Evolutionary conservation across 2,113 vertebrate species (phyloP).

Genomic region (Corythoichthys intestinalis): DNA sequence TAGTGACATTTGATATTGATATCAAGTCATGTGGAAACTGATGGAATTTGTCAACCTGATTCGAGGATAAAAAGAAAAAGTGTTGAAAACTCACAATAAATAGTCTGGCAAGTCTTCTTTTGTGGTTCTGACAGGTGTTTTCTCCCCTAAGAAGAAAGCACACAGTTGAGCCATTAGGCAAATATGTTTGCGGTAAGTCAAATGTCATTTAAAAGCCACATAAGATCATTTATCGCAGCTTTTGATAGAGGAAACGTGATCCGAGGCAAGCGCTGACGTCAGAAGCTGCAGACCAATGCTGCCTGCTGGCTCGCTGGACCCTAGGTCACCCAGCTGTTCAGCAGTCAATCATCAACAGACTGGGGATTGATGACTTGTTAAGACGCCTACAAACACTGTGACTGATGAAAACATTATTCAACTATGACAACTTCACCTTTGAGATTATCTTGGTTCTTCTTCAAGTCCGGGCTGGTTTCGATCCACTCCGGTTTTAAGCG

Average conservation of each 20-base stretch:
- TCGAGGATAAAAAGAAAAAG: neutral
- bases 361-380: conserved; percentile 8
- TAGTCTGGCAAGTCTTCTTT: conserved; percentile 76
- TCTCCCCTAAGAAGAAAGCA: conserved; percentile 44
- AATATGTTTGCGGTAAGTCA: conserved; percentile 54
- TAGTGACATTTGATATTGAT: conserved; percentile 11
- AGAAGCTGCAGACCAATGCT: conserved; percentile 27
- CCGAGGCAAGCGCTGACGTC: conserved; percentile 45
- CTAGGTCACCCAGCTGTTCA: conserved; percentile 69
- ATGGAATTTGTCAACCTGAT: neutral
- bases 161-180: neutral
- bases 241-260: conserved; percentile 48
- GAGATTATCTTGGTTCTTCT: conserved; percentile 66
- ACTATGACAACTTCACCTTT: conserved; percentile 58
- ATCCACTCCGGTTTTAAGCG: conserved; percentile 71
- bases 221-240: conserved; percentile 45
- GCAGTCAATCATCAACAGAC: conserved; percentile 70
- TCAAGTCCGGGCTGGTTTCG: conserved; percentile 63
- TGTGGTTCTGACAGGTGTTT: conserved; percentile 54
- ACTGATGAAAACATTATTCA: neutral
- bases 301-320: conserved; percentile 55
- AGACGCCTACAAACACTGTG: conserved; percentile 13
- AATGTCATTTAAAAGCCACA: conserved; percentile 35
- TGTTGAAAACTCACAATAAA: conserved; percentile 73
- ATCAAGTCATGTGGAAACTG: neutral